A percentile compares a stretch with the other conserved stretches of the same genome.
Conservation (phyloP, 2,113 vertebrate genomes). For the Eurypyga helias region DNA sequence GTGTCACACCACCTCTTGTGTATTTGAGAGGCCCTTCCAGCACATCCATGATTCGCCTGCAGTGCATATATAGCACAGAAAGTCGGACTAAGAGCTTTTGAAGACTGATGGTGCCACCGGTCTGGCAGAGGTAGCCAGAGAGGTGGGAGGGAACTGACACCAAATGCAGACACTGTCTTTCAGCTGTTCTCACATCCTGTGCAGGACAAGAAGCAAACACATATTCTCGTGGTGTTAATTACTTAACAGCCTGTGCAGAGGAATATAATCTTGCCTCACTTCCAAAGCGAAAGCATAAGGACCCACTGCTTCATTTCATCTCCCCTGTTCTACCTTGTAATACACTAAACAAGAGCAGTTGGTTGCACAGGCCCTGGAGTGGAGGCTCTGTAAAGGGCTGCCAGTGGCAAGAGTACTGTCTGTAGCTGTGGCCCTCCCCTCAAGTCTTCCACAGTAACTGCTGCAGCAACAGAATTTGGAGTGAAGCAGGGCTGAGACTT, state of each 20-base stretch:
- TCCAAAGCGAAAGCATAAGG: background rate
- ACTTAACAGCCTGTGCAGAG: background rate
- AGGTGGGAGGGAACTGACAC: background rate
- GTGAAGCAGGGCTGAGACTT: background rate
- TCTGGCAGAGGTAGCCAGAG: background rate
- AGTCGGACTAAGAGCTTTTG: background rate
- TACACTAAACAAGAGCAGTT: background rate
- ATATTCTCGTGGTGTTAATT: background rate
- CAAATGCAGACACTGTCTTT: background rate
- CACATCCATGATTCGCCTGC: background rate
- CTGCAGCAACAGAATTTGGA: background rate
- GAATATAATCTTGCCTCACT: background rate
- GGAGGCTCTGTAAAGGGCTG: background rate
- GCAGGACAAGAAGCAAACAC: background rate
- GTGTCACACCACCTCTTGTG: rapidly evolving
- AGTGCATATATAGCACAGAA: background rate
- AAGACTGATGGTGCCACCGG: background rate
- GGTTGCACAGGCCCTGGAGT: background rate
- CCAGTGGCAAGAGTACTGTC: background rate
- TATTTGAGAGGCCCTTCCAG: background rate
- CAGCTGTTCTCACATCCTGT: background rate
- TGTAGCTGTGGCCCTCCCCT: background rate
- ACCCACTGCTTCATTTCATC: background rate
- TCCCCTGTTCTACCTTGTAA: background rate
- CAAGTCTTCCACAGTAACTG: background rate